Conservation (phyloP, 2,113 vertebrate genomes). For the Carassius gibelio region DNA sequence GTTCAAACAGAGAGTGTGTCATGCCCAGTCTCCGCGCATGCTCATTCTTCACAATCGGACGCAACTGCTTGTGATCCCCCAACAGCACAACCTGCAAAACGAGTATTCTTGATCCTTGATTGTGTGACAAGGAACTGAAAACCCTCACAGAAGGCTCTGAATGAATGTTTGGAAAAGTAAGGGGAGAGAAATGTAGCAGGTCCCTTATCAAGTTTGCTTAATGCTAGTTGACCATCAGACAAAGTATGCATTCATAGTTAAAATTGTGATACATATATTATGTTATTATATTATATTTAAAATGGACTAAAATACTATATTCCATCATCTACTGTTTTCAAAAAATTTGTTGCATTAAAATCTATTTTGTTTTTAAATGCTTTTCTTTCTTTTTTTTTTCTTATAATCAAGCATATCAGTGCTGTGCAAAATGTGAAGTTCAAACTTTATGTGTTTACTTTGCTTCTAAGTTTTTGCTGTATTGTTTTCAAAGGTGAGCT, state of each 20-base stretch:
- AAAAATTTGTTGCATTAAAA: background rate
- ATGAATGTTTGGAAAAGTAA: background rate
- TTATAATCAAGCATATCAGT: background rate
- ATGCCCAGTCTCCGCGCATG: conserved; percentile 75
- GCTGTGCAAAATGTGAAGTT: background rate
- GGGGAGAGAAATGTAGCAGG: background rate
- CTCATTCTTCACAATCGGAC: conserved; percentile 75
- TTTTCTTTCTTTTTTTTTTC: no score
- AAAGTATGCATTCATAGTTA: background rate
- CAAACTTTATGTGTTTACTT: background rate
- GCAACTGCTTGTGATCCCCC: conserved; percentile 87
- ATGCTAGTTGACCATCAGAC: background rate
- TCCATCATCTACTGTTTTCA: background rate
- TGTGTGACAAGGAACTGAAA: background rate
- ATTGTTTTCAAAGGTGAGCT: background rate
- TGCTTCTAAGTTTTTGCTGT: background rate
- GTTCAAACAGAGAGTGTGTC: conserved; percentile 81
- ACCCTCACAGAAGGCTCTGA: background rate
- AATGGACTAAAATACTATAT: no score
- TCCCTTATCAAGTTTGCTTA: background rate
- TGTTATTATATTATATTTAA: background rate
- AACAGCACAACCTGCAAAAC: conserved; percentile 83
- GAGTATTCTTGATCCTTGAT: background rate
- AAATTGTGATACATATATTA: background rate
- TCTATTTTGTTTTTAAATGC: background rate